A percentile compares a stretch with the other conserved stretches of the same genome.
Evolutionary conservation across 1,140 invertebrate genomes (phyloP).

Genomic region (Trichoplusia ni): DNA sequence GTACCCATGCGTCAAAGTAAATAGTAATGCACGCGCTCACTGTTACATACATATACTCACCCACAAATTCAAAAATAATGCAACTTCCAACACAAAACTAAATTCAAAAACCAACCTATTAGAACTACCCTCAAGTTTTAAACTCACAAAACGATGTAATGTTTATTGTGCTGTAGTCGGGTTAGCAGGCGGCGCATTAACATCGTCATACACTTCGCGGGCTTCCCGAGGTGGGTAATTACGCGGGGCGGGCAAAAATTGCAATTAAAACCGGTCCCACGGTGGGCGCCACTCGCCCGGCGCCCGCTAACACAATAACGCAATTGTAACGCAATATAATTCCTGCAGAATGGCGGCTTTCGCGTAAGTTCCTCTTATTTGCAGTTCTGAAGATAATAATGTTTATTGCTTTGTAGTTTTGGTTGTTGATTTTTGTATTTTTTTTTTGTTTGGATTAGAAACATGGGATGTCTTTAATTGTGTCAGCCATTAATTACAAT

Average conservation of each 20-base stretch:
- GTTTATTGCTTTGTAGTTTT: constrained; percentile 14
- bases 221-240: constrained; percentile 24
- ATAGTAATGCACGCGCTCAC: too few relatives aligned
- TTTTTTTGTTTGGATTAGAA: background rate
- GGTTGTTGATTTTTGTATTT: background rate
- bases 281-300: constrained; percentile 23
- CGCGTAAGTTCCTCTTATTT: constrained; percentile 13
- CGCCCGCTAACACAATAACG: constrained; percentile 14
- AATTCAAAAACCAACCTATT: background rate
- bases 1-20: too few relatives aligned
- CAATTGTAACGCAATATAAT: constrained; percentile 29
- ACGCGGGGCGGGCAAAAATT: constrained; percentile 25
- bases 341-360: constrained; percentile 8
- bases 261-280: constrained; percentile 36
- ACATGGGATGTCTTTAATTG: too few relatives aligned
- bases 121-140: background rate
- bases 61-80: background rate
- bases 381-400: constrained; percentile 22
- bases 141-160: constrained; percentile 19
- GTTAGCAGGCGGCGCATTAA: constrained; percentile 18
- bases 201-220: constrained; percentile 28
- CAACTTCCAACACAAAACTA: constrained; percentile 1
- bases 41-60: too few relatives aligned
- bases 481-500: too few relatives aligned
- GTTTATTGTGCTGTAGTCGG: constrained; percentile 10